Conservation (phyloP, 1,140 invertebrate genomes). For the Zaprionus ghesquierei region DNA sequence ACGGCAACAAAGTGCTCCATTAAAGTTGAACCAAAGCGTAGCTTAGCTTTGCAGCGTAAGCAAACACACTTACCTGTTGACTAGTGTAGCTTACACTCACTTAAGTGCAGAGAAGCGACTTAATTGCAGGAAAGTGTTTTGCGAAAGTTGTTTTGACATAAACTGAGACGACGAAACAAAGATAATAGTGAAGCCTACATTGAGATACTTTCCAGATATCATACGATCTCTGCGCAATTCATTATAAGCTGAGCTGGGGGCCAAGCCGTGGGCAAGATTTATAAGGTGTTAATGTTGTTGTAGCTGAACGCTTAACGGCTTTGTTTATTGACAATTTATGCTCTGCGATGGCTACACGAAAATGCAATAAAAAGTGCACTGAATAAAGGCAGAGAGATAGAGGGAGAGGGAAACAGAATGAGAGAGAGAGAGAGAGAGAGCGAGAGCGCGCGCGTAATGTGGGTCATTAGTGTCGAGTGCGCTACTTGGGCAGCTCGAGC, state of each 20-base stretch:
- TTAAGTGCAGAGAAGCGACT: background rate
- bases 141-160: background rate
- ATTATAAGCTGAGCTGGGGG: background rate
- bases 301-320: constrained; percentile 20
- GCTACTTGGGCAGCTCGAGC: constrained; percentile 11
- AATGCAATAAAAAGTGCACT: constrained; percentile 42
- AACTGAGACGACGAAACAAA: background rate
- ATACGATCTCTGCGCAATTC: background rate
- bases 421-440: background rate
- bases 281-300: background rate
- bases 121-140: background rate
- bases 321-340: constrained; percentile 35
- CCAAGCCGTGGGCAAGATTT: constrained; percentile 4
- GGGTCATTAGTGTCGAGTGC: constrained; percentile 59
- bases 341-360: constrained; percentile 22
- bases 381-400: background rate
- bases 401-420: background rate
- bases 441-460: constrained; percentile 36
- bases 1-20: no score
- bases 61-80: background rate
- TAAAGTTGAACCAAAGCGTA: no score
- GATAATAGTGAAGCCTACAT: background rate
- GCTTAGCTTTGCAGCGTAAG: background rate
- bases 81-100: background rate
- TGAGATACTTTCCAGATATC: background rate